Conservation (phyloP, 2,888 invertebrate genomes). For the Pristionchus mayeri region DNA sequence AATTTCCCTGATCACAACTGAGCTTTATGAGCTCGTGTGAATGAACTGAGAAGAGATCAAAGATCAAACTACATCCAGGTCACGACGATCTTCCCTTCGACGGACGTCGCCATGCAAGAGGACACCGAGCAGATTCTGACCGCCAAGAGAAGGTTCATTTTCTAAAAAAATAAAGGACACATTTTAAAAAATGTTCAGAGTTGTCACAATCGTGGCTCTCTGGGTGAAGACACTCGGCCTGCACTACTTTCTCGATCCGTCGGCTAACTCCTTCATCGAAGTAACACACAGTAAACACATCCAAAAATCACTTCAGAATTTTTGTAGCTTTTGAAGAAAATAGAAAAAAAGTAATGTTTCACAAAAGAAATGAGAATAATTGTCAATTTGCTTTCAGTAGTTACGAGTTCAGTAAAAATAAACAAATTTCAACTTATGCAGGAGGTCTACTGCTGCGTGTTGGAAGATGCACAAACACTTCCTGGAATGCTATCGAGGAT, state of each 20-base stretch:
- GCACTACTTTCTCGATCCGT: conserved; percentile 85
- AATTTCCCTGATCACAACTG: no score
- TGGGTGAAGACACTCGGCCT: conserved; percentile 85
- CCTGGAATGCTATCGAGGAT: conserved; percentile 85
- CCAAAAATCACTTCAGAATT: no score
- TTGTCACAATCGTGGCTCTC: conserved; percentile 86
- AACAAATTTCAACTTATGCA: no score
- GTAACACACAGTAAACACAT: no score
- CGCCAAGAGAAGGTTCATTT: conserved; percentile 25
- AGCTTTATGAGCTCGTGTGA: no score
- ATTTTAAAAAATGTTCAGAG: no score
- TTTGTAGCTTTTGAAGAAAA: no score
- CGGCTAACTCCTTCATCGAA: conserved; percentile 85
- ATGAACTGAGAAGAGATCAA: not conserved
- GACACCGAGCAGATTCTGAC: conserved; percentile 39
- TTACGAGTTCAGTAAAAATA: no score
- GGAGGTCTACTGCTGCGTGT: conserved; percentile 84
- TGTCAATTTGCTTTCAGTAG: no score
- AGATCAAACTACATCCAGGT: conserved; percentile 19
- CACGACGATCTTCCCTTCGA: not conserved
- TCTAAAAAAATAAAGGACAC: no score
- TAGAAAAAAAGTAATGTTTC: no score
- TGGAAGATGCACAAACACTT: conserved; percentile 82
- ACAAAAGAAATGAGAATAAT: no score
- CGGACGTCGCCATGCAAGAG: not conserved